Evolutionary conservation across 2,888 invertebrate species (phyloP), one percentile per base, ranked within the genome.

Genomic region (Helleia helle): DNA sequence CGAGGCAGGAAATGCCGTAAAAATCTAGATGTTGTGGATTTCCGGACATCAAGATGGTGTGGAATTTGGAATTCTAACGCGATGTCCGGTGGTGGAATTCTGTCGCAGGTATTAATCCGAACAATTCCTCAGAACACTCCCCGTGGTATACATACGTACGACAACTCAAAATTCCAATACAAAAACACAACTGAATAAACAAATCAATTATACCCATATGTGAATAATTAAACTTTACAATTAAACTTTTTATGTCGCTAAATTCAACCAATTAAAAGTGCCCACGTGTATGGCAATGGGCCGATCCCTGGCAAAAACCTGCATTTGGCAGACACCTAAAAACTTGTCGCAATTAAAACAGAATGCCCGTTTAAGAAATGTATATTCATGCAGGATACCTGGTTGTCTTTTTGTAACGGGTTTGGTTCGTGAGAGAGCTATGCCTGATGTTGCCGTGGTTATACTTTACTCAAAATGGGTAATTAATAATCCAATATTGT

Each of bases 341-440:
- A 65, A 61, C 55, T 51, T 47, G 61, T 56, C 47, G 58, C 59
- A 66, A 68, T 71, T 71, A 69, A 71, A 59, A 52, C 30, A 30
- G 59, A 55, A 54, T 49, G 48, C 54, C 49, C 51, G 49, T 54
- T 55, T 52, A 47, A 54, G 51, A 57, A 52, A 67, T 58, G 60
- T 64, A 59, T 66, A 65, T 65, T 63, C 62, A 65, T 61, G 54
- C 51, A 43, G 46, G 53, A 39, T 31, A 40, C 44, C 44, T 14
- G 5, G 11, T 31, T 30, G 39, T 30, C 38, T 30, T 29, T 39
- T 39, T 31, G 42, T 47, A 72, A 76, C 77, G 55, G 71, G 79
- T 77, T 70, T 58, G 51, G 52, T 17, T 17, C 30, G 14, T 9
- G 30, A 4, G 31, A 31, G 31, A 30, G 15, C 17, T 14, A 4